Conservation (phyloP, 2,888 invertebrate genomes). For the Carabus problematicus region DNA sequence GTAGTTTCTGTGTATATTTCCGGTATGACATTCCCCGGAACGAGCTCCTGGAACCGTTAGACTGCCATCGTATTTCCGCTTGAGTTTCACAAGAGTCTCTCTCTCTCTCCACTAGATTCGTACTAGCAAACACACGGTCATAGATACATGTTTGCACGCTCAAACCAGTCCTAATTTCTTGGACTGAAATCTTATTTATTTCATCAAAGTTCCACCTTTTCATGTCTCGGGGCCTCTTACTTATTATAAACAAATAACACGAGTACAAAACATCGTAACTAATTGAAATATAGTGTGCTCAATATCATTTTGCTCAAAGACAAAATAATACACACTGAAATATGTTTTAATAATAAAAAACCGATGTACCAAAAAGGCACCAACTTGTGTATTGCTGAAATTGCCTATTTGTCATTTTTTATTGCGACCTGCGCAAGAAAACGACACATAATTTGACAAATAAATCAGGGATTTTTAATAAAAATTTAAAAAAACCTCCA, state of each 20-base stretch:
- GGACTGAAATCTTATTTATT: not conserved
- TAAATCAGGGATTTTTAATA: slow-evolving; percentile 37
- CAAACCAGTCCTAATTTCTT: not conserved
- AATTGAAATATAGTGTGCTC: too few species aligned
- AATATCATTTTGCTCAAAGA: too few species aligned
- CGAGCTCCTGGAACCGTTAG: slow-evolving; percentile 1
- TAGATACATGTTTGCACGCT: not conserved
- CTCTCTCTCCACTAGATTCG: too few species aligned
- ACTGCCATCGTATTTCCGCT: slow-evolving; percentile 33
- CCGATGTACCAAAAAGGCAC: slow-evolving; percentile 6
- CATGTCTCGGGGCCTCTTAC: not conserved
- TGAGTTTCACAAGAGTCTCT: slow-evolving; percentile 14
- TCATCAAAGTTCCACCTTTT: too few species aligned
- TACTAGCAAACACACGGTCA: too few species aligned
- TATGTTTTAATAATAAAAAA: slow-evolving; percentile 36
- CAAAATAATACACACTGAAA: not conserved
- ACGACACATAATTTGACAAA: slow-evolving; percentile 35
- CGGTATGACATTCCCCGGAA: slow-evolving; percentile 33
- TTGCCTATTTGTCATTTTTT: slow-evolving; percentile 37
- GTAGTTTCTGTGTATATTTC: slow-evolving; percentile 38
- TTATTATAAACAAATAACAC: not conserved
- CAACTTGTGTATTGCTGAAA: slow-evolving; percentile 30
- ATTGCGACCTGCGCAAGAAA: slow-evolving; percentile 23
- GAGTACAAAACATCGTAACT: too few species aligned
- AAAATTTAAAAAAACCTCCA: slow-evolving; percentile 29